A percentile compares a stretch with the other conserved stretches of the same genome.
Evolutionary conservation across 2,797 vertebrate species (phyloP).

Genomic region (Myotis myotis): DNA sequence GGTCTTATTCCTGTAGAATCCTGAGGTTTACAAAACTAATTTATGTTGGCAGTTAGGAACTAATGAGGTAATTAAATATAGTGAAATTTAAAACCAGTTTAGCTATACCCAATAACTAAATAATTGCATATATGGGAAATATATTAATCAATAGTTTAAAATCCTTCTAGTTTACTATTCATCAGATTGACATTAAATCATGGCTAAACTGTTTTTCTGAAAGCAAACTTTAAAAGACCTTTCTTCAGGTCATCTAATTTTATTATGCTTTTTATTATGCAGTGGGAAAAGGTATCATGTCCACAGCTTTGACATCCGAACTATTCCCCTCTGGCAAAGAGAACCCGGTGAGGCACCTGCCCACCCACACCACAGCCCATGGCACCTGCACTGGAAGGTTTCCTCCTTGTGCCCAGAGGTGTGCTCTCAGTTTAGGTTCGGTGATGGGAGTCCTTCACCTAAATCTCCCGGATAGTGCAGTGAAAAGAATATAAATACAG

Average conservation of each 20-base stretch:
- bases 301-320: neutral
- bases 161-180: neutral
- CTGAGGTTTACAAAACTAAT: neutral
- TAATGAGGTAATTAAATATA: conserved; percentile 40
- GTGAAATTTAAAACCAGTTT: neutral
- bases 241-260: neutral
- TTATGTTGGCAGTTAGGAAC: neutral
- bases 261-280: neutral
- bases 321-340: neutral
- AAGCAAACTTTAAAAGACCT: neutral
- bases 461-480: neutral
- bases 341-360: neutral
- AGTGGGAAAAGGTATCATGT: neutral
- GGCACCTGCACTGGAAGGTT: neutral
- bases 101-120: neutral
- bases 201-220: conserved; percentile 26
- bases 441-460: neutral
- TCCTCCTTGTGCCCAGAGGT: neutral
- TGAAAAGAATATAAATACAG: neutral
- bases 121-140: neutral
- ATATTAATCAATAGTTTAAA: neutral
- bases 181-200: neutral
- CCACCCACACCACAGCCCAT: no score
- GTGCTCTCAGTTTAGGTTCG: neutral
- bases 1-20: neutral